Evolutionary conservation across 2,797 vertebrate species (phyloP), one percentile per base, ranked within the genome.

Genomic region (Gymnothorax javanicus): DNA sequence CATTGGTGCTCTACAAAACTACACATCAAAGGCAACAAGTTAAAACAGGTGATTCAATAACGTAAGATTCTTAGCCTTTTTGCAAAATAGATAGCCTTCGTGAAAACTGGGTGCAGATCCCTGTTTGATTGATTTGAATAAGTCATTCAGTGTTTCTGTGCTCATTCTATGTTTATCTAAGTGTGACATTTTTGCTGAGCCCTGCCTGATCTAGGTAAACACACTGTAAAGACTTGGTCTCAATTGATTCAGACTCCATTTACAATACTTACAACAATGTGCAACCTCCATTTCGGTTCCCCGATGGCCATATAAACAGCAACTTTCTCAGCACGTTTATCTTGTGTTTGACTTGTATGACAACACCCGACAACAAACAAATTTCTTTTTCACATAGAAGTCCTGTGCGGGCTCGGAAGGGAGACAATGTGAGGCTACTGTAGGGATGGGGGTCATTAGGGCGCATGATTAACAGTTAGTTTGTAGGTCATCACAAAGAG

Each of bases 401-500:
- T 23, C 43, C 75, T 25, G n/a, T 15, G 71, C 27, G 4, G 11
- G 15, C 12, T 13, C 33, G 25, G 25, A 11, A 79, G 75, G 75
- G 52, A 7, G 43, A 4, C 13, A 20, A 23, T 79, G 75, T 54
- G 75, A 20, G 43, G 71, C 1, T 59, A 75, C 13, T 54, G 75
- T 50, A 25, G 67, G 71, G 27, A 50, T 3, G n/a, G 15, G 17
- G 43, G 17, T 79, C 43, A 79, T 79, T 79, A 79, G 50, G 50
- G 52, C 5, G 33, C 73, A 33, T 50, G 33, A 77, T 77, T 77
- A 15, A 79, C 43, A 79, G 75, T 23, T 86, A 86, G 85, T 83
- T 64, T 77, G 33, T 75, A 57, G 81, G 15, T 77, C 60, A 83
- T 86, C 73, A 86, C 85, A 88, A 75, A 88, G 64, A 85, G 77